A percentile compares a stretch with the other conserved stretches of the same genome.
These are phyloP conservation scores for Tiliqua scincoides DNA, from an alignment of 2,113 vertebrate species.

Conservation along the genomic window DNA sequence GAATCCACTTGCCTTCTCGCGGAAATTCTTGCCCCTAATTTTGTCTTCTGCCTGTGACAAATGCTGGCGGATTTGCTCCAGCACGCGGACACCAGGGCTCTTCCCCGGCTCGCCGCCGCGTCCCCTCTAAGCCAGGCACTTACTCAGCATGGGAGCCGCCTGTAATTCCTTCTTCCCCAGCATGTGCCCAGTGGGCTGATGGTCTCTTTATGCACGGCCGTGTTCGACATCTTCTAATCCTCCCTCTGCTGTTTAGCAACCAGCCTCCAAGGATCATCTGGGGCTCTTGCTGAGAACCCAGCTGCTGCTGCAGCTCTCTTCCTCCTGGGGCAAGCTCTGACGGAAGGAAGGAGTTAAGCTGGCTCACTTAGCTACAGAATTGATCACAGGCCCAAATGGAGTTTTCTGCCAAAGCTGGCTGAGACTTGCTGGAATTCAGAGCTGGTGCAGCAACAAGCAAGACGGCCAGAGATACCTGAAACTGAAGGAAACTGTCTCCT, in stretches of 20 bases:
- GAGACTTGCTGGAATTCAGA: neutral
- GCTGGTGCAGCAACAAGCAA: neutral
- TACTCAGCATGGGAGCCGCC: neutral
- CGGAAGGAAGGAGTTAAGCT: neutral
- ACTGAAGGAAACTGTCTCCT: too few species aligned
- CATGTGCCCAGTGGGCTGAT: neutral
- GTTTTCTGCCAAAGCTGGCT: neutral
- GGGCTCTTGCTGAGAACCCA: neutral
- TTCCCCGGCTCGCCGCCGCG: neutral
- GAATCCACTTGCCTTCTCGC: neutral
- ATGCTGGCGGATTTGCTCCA: neutral
- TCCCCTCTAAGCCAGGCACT: neutral
- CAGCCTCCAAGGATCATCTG: neutral
- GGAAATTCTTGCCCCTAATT: neutral
- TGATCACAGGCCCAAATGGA: neutral
- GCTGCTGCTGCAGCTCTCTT: neutral
- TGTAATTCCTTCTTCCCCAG: conserved; percentile 9
- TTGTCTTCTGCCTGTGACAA: neutral
- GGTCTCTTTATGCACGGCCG: neutral
- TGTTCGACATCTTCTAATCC: conserved; percentile 1
- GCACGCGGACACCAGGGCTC: neutral
- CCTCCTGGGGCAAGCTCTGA: neutral
- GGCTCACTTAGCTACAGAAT: neutral
- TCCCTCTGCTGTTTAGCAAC: conserved; percentile 26
- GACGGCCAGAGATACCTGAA: neutral